Conservation (phyloP, 2,888 invertebrate species). For the Diarsia rubi region DNA sequence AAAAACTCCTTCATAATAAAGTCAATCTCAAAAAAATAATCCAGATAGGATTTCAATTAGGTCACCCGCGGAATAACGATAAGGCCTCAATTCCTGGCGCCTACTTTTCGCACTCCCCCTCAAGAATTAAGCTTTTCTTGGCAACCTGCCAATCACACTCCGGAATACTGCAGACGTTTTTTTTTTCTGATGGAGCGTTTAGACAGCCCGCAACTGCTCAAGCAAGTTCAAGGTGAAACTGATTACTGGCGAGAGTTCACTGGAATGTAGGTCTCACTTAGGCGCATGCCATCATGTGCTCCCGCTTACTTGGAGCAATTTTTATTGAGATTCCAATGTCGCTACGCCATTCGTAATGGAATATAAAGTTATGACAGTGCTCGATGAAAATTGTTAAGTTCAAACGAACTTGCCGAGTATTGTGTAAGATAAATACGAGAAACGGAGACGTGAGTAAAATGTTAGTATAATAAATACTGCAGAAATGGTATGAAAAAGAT, state of each 20-base stretch:
- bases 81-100: slow-evolving; percentile 34
- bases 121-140: slow-evolving; percentile 46
- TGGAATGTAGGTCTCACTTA: slow-evolving; percentile 54
- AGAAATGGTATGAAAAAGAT: slow-evolving; percentile 17
- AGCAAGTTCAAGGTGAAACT: slow-evolving; percentile 55
- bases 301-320: slow-evolving; percentile 47
- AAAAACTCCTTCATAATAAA: neutral
- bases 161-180: slow-evolving; percentile 43
- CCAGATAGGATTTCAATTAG: slow-evolving; percentile 52
- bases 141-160: slow-evolving; percentile 57
- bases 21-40: slow-evolving; percentile 21
- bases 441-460: slow-evolving; percentile 28
- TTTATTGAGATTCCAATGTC: slow-evolving; percentile 64
- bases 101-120: slow-evolving; percentile 43
- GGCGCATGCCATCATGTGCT: slow-evolving; percentile 42
- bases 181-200: slow-evolving; percentile 42
- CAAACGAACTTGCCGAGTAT: slow-evolving; percentile 38
- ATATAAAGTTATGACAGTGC: slow-evolving; percentile 53
- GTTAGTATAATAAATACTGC: slow-evolving; percentile 40
- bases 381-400: slow-evolving; percentile 40
- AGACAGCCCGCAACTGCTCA: slow-evolving; percentile 13
- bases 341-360: slow-evolving; percentile 44
- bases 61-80: slow-evolving; percentile 40
- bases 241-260: slow-evolving; percentile 26
- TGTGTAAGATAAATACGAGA: slow-evolving; percentile 43